Conservation (phyloP, 2,113 vertebrate species). For the Candoia aspera region DNA sequence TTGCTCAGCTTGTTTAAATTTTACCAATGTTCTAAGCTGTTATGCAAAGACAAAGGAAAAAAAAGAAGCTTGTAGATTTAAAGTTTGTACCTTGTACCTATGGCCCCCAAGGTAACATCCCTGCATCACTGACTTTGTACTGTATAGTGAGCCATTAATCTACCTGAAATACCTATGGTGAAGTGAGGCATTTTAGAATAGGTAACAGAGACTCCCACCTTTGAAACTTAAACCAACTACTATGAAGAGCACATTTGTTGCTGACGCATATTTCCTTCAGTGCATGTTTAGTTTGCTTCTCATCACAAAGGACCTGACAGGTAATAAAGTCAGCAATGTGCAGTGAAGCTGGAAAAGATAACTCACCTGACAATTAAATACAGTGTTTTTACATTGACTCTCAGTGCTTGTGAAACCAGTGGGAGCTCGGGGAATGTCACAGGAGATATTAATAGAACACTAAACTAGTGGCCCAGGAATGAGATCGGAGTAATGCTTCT, state of each 20-base stretch:
- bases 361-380: slow-evolving; percentile 10
- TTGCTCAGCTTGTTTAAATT: slow-evolving; percentile 53
- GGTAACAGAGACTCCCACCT: slow-evolving; percentile 73
- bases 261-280: slow-evolving; percentile 52
- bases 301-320: background rate
- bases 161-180: slow-evolving; percentile 83
- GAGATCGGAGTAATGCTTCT: background rate
- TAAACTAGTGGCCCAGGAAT: slow-evolving; percentile 5
- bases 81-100: slow-evolving; percentile 80
- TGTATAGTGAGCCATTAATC: slow-evolving; percentile 78
- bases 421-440: background rate
- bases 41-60: slow-evolving; percentile 60
- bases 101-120: slow-evolving; percentile 67
- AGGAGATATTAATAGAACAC: background rate
- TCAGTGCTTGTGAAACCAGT: slow-evolving; percentile 2
- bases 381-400: background rate
- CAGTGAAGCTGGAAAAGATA: slow-evolving; percentile 19
- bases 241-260: slow-evolving; percentile 61
- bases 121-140: slow-evolving; percentile 63
- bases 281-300: slow-evolving; percentile 45
- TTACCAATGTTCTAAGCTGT: slow-evolving; percentile 61
- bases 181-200: slow-evolving; percentile 78
- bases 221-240: slow-evolving; percentile 68
- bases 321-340: slow-evolving; percentile 20
- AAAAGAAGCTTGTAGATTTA: slow-evolving; percentile 66